These are phyloP conservation scores for Gerris buenoi DNA, from an alignment of 1,140 invertebrate species.

Conservation along the genomic window DNA sequence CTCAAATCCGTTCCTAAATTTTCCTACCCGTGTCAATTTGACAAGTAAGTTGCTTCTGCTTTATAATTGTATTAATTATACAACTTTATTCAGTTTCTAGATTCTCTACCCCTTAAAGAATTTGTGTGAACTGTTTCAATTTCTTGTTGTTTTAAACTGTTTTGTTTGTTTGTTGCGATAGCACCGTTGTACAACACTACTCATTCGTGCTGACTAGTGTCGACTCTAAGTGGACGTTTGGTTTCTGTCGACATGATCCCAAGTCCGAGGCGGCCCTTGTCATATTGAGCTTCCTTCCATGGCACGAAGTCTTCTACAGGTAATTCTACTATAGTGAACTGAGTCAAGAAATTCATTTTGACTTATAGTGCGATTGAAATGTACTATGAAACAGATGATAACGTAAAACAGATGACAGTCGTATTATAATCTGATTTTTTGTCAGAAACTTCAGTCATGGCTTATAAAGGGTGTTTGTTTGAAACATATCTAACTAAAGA, in stretches of 20 bases:
- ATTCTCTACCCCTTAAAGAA: background rate
- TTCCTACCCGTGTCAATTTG: conserved; percentile 66
- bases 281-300: conserved; percentile 71
- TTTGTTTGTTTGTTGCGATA: conserved; percentile 30
- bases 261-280: conserved; percentile 61
- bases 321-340: conserved; percentile 34
- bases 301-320: conserved; percentile 92
- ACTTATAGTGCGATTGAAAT: no score
- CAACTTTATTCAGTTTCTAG: background rate
- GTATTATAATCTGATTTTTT: no score
- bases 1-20: conserved; percentile 68
- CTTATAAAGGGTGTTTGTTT: no score
- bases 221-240: conserved; percentile 90
- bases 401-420: no score
- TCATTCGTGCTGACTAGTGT: conserved; percentile 86
- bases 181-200: conserved; percentile 60
- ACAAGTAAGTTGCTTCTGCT: conserved; percentile 42
- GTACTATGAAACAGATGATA: no score
- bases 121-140: background rate
- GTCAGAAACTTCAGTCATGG: no score
- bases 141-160: background rate
- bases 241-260: conserved; percentile 83
- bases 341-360: no score
- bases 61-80: conserved; percentile 15
- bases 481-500: no score